phyloP scores from a whole-genome alignment of 2,113 vertebrate species.

The Istiophorus platypterus region DNA sequence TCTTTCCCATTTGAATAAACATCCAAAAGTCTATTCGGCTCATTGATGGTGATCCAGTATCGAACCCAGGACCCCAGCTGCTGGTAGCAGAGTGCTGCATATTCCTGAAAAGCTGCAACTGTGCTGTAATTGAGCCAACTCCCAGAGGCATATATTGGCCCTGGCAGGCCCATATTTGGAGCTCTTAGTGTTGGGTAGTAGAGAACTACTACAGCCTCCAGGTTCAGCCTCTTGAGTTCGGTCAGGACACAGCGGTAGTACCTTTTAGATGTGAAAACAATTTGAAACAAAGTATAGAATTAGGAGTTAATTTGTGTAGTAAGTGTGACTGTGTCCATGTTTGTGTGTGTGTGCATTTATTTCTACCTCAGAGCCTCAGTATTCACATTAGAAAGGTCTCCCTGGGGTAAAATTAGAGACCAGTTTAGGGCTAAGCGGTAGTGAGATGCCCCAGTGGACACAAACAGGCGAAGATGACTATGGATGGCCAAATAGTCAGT shows the following conservation, averaged over 20 bases:
- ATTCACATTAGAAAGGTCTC: slow-evolving; percentile 85
- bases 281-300: neutral
- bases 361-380: slow-evolving; percentile 85
- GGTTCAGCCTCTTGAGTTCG: slow-evolving; percentile 85
- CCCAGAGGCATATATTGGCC: slow-evolving; percentile 82
- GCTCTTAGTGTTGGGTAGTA: slow-evolving; percentile 89
- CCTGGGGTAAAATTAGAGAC: slow-evolving; percentile 90
- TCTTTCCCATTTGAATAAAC: slow-evolving; percentile 84
- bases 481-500: slow-evolving; percentile 92
- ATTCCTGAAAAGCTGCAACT: slow-evolving; percentile 87
- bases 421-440: slow-evolving; percentile 96
- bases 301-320: neutral
- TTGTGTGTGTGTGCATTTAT: slow-evolving; percentile 13
- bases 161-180: slow-evolving; percentile 86
- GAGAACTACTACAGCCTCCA: slow-evolving; percentile 88
- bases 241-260: slow-evolving; percentile 92
- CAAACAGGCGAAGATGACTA: slow-evolving; percentile 87
- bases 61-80: slow-evolving; percentile 89
- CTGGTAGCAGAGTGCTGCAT: slow-evolving; percentile 90
- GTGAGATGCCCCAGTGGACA: slow-evolving; percentile 87
- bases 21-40: slow-evolving; percentile 91
- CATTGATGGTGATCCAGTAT: slow-evolving; percentile 96
- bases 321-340: neutral
- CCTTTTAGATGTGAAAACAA: slow-evolving; percentile 54
- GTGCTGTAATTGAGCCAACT: slow-evolving; percentile 92